Evolutionary conservation across 2,113 vertebrate genomes (phyloP), one percentile per base, ranked within the genome.

Genomic region (Tetraodon nigroviridis): DNA sequence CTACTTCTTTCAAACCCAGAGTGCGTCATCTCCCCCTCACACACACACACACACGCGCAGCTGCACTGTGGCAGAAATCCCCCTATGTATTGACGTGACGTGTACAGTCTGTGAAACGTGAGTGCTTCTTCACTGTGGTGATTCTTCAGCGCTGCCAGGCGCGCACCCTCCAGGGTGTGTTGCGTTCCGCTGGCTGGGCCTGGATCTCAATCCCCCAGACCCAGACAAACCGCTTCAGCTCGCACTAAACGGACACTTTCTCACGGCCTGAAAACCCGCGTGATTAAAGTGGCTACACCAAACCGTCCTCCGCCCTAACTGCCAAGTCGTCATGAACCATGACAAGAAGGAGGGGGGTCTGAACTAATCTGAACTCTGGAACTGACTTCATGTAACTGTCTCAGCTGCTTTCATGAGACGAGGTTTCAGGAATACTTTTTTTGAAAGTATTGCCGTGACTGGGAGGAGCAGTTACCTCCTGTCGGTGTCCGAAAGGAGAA

Each of bases 191-290:
- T 66, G 63, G 24, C 78, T 70, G 75, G 76, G 80, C 75, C 87
- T 89, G 86, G 87, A 89, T 79, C 67, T 87, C 87, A 88, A 85
- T 87, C 84, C 87, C 79, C 87, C 81, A 78, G 85, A 83, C 83
- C 71, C 75, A 62, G 82, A 69, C 65, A 51, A 12, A 59, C 53
- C 55, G 21, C 49, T 27, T 44, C 53, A 54, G n/a, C 64, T 32
- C 19, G 50, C 60, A 58, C 70, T n/a, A 58, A 78, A 63, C 62
- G 47, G 52, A 61, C 24, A 27, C 24, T 3, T 27, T 51, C 61
- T 69, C 27, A n/a, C 50, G 63, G 60, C 48, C 58, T 45, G 4
- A 11, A 11, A 6, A 16, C 62, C 62, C 48, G 40, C 60, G 48
- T 50, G n/a, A n/a, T n/a, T n/a, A n/a, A n/a, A n/a, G 2, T 49